Percentiles rank a stretch among this genome's conserved stretches.
phyloP scores from a whole-genome alignment of 2,113 vertebrate species.

The Nothoprocta perdicaria region DNA sequence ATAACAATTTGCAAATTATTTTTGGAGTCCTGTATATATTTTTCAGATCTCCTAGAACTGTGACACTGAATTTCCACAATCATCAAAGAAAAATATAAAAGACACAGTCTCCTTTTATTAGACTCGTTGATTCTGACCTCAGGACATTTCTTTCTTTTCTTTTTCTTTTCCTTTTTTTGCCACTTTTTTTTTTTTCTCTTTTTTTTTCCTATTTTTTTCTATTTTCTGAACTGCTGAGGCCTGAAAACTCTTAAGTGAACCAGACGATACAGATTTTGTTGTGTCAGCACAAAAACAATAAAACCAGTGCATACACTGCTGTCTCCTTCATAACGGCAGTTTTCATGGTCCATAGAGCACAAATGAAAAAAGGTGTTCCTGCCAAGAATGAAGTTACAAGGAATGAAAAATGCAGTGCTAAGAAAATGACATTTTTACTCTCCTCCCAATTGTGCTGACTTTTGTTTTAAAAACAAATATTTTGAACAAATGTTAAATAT shows the following conservation, averaged over 20 bases:
- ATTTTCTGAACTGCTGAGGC: conserved; percentile 49
- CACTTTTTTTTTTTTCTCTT: no score
- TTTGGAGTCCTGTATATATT: neutral
- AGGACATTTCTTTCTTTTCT: neutral
- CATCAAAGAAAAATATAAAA: conserved; percentile 18
- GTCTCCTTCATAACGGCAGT: conserved; percentile 55
- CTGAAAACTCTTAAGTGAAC: conserved; percentile 61
- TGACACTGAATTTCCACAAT: neutral
- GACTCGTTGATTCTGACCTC: neutral
- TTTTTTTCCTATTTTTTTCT: neutral
- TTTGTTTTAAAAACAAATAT: conserved; percentile 47
- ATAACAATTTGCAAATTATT: neutral
- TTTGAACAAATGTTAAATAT: conserved; percentile 4
- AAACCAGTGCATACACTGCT: conserved; percentile 53
- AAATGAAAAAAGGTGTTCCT: conserved; percentile 68
- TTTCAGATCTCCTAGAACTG: neutral
- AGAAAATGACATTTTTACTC: conserved; percentile 43
- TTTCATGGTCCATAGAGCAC: conserved; percentile 72
- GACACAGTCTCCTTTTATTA: neutral
- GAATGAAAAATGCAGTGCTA: conserved; percentile 47
- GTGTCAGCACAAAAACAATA: conserved; percentile 73
- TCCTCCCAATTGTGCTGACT: conserved; percentile 13
- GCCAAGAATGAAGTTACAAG: conserved; percentile 58
- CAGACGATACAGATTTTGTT: conserved; percentile 55
- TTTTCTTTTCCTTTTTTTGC: no score